These are phyloP conservation scores for Picathartes gymnocephalus DNA, from an alignment of 2,113 vertebrate species.

Conservation along the genomic window DNA sequence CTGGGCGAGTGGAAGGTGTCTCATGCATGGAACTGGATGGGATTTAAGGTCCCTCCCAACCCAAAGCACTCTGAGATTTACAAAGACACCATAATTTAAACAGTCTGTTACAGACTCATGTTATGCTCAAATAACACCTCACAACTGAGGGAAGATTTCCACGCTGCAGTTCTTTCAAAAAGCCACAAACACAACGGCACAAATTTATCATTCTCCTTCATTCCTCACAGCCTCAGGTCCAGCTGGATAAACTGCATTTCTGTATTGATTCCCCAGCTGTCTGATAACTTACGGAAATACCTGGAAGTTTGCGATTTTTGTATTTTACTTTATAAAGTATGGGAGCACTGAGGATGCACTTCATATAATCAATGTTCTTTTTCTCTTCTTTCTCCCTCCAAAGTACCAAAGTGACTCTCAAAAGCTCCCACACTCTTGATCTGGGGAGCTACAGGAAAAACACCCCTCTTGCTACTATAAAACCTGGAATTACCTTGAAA, in stretches of 20 bases:
- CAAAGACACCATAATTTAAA: neutral
- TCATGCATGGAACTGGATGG: neutral
- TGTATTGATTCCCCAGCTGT: neutral
- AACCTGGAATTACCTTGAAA: neutral
- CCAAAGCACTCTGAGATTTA: neutral
- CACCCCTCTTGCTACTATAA: neutral
- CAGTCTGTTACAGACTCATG: neutral
- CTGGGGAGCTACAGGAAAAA: neutral
- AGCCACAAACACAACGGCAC: neutral
- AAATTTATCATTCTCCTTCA: neutral
- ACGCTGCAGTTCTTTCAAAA: rapidly evolving
- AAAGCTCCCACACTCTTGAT: neutral
- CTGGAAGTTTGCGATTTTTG: neutral
- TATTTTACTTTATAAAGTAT: neutral
- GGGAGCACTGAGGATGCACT: neutral
- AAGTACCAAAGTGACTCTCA: neutral
- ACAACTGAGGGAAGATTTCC: neutral
- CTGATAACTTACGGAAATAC: neutral
- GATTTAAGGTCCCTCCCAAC: neutral
- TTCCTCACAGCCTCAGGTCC: neutral
- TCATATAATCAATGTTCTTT: neutral
- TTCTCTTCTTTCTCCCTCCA: neutral
- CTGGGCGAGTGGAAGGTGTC: neutral
- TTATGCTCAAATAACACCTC: neutral
- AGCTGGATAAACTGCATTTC: neutral